Evolutionary conservation across 2,113 vertebrate species (phyloP).

Genomic region (Heterochromis multidens): DNA sequence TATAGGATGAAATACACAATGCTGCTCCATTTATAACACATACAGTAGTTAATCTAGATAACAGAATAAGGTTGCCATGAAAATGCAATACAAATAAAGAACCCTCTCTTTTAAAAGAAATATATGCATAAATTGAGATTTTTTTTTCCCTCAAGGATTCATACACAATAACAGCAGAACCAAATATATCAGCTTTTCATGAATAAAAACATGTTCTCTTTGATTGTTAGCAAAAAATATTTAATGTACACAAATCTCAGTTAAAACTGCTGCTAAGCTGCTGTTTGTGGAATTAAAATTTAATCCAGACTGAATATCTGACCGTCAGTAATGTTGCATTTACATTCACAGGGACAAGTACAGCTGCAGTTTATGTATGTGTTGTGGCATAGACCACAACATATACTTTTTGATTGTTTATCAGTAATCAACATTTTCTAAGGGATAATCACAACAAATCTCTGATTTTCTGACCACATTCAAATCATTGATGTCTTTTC

Average conservation of each 20-base stretch:
- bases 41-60: neutral
- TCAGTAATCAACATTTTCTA: neutral
- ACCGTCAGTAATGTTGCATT: too few relatives aligned
- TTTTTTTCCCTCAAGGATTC: neutral
- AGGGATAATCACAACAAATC: neutral
- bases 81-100: neutral
- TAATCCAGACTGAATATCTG: neutral
- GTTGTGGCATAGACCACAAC: neutral
- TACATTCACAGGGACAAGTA: neutral
- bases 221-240: neutral
- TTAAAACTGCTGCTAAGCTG: neutral
- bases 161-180: neutral
- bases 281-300: neutral
- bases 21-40: neutral
- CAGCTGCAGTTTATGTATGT: neutral
- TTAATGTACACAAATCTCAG: neutral
- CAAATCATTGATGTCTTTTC: fast-evolving
- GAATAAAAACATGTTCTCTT: neutral
- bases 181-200: neutral
- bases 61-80: neutral
- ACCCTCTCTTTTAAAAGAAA: neutral
- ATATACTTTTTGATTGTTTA: neutral
- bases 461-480: neutral
- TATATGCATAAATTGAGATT: neutral
- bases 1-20: neutral